Evolutionary conservation across 1,140 invertebrate genomes (phyloP), one percentile per base, ranked within the genome.

Genomic region (Ostrea denselamellosa): DNA sequence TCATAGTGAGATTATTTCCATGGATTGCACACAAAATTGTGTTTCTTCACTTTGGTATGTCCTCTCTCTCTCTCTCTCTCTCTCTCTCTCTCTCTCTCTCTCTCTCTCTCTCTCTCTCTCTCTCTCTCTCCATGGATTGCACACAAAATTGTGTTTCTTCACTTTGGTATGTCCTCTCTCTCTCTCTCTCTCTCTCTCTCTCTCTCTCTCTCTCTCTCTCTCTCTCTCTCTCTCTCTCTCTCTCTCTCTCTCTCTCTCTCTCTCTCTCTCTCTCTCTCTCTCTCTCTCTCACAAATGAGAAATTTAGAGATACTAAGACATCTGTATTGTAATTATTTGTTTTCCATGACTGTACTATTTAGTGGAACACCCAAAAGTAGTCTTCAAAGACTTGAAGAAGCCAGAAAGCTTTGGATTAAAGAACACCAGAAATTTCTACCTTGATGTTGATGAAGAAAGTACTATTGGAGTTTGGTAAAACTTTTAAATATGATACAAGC

Each of bases 391-490:
- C 86, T 91, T 95, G 53, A 91, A 92, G n/a, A 92, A 94, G 85
- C 93, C 95, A 56, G 52, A 53, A 90, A 92, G 14, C 92, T 92
- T 90, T 91, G 92, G 51, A 85, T 94, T 25, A 91, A 93, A 87
- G 58, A 87, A 86, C 87, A 89, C 94, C 85, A 91, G 94, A 90
- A 93, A 92, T 93, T 97, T 98, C 92, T 97, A 97, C 92, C 93
- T 98, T 56, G 95, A 95, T 87, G 96, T 96, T 17, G 95, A 96
- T 90, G 96, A 97, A 89, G 93, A 96, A 86, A 95, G 96, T 56
- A 94, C 90, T 62, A 91, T 96, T 89, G 97, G 97, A 5, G 96
- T 96, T 19, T 97, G 97, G 94, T 92, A 92, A 77, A 77, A 62
- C 17, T 62, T 62, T 62, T 17, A 62, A 19, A 17, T n/a, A n/a